These are phyloP conservation scores for Periophthalmus modestus DNA, from an alignment of 2,113 vertebrate species.

Conservation along the genomic window DNA sequence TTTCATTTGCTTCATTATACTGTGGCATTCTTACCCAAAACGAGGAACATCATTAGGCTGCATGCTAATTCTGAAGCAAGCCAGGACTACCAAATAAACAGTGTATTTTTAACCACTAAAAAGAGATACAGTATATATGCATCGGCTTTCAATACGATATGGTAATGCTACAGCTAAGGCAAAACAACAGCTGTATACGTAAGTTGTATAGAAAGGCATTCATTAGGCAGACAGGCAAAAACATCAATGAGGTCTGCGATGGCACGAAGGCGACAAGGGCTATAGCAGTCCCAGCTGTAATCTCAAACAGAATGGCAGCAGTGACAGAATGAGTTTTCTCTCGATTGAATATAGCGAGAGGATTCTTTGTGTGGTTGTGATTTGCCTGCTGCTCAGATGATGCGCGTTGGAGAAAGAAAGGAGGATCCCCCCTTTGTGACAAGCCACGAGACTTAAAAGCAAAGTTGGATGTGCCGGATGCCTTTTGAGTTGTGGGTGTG, in stretches of 20 bases:
- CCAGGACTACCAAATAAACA: slow-evolving; percentile 22
- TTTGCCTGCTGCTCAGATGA: slow-evolving; percentile 68
- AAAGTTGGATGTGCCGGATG: slow-evolving; percentile 62
- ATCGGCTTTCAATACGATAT: slow-evolving; percentile 13
- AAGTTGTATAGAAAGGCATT: slow-evolving; percentile 19
- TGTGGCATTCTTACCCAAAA: slow-evolving; percentile 20
- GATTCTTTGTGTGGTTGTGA: slow-evolving; percentile 74
- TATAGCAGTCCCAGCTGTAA: slow-evolving; percentile 64
- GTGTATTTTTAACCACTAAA: slow-evolving; percentile 16
- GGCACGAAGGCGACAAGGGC: slow-evolving; percentile 61
- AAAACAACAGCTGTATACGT: neutral
- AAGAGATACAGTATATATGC: neutral
- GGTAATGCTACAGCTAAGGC: slow-evolving; percentile 17
- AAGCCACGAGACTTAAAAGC: slow-evolving; percentile 76
- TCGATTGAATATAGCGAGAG: slow-evolving; percentile 65
- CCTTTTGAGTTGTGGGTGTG: slow-evolving; percentile 40
- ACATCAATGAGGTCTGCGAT: slow-evolving; percentile 46
- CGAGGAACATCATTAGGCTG: slow-evolving; percentile 37
- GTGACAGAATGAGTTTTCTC: slow-evolving; percentile 71
- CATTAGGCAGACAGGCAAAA: slow-evolving; percentile 48
- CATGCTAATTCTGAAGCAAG: slow-evolving; percentile 16
- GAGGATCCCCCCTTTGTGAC: slow-evolving; percentile 75
- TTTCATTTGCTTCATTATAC: slow-evolving; percentile 32
- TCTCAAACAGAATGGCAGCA: slow-evolving; percentile 68
- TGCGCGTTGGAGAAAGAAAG: slow-evolving; percentile 54